Evolutionary conservation across 2,888 invertebrate genomes (phyloP).

Genomic region (Nebria brevicollis): DNA sequence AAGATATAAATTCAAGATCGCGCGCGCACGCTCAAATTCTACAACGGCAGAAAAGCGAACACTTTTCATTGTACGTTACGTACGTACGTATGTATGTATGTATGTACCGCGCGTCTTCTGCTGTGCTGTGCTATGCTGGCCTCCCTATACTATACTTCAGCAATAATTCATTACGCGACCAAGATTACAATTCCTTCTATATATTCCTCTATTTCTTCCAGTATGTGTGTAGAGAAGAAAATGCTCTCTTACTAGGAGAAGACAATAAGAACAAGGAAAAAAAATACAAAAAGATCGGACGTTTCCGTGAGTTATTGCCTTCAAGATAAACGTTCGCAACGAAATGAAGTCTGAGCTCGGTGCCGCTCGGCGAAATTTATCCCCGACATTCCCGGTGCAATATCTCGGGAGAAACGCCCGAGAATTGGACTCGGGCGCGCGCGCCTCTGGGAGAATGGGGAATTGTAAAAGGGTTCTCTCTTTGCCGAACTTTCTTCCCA

Average conservation of each 20-base stretch:
- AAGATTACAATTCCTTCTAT: constrained; percentile 47
- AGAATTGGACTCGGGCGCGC: constrained; percentile 35
- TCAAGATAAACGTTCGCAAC: constrained; percentile 78
- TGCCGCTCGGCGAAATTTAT: constrained; percentile 49
- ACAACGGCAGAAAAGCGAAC: constrained; percentile 41
- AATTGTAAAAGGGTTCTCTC: constrained; percentile 45
- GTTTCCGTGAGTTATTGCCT: constrained; percentile 71
- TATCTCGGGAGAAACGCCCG: constrained; percentile 45
- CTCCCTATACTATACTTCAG: constrained; percentile 12
- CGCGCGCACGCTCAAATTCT: constrained; percentile 35
- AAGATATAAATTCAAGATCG: constrained; percentile 47
- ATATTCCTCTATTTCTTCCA: constrained; percentile 42
- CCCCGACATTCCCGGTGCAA: constrained; percentile 46
- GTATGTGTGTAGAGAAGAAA: constrained; percentile 32
- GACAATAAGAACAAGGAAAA: constrained; percentile 47
- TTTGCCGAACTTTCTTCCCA: constrained; percentile 1
- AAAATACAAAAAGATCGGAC: constrained; percentile 55
- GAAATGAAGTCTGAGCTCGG: constrained; percentile 72
- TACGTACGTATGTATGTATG: neutral
- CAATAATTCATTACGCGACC: constrained; percentile 46
- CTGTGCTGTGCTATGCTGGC: neutral
- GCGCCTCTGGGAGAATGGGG: constrained; percentile 33
- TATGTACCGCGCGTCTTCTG: constrained; percentile 23
- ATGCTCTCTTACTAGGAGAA: constrained; percentile 35
- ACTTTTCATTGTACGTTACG: constrained; percentile 39